phyloP scores from a whole-genome alignment of 2,113 vertebrate species.

The Neodontobutis hainanensis region DNA sequence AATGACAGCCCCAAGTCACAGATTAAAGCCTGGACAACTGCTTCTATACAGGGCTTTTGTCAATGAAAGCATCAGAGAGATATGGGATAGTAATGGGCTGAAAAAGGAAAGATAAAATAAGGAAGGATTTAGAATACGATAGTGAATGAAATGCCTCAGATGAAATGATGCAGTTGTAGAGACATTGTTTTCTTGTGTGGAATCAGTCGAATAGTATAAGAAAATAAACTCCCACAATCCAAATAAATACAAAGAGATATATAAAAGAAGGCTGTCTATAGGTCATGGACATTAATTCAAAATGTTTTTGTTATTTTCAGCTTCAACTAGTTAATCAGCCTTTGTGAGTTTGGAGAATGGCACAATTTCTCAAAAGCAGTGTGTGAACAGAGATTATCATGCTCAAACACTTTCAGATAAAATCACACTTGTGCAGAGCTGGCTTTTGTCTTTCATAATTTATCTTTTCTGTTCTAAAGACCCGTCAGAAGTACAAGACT shows the following conservation, averaged over 20 bases:
- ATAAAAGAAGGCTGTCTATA: too few species aligned
- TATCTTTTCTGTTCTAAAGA: background rate
- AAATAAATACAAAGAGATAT: too few species aligned
- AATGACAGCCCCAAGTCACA: slow-evolving; percentile 65
- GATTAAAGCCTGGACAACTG: slow-evolving; percentile 60
- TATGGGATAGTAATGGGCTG: background rate
- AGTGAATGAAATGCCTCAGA: slow-evolving; percentile 13
- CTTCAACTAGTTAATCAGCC: too few species aligned
- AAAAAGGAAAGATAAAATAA: slow-evolving; percentile 23
- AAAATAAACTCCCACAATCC: too few species aligned
- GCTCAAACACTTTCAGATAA: too few species aligned
- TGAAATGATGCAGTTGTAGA: slow-evolving; percentile 1
- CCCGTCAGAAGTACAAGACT: background rate
- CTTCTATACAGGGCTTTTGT: slow-evolving; percentile 59
- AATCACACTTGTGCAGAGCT: too few species aligned
- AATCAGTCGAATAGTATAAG: background rate
- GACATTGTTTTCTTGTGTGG: background rate
- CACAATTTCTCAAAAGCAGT: too few species aligned
- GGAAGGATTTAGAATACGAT: slow-evolving; percentile 5
- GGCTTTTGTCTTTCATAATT: too few species aligned
- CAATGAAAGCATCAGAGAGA: slow-evolving; percentile 21
- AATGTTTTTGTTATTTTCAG: too few species aligned
- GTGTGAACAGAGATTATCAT: too few species aligned
- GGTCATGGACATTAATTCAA: too few species aligned
- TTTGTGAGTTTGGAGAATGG: too few species aligned